Evolutionary conservation across 2,888 invertebrate genomes (phyloP).

Genomic region (Cybosia mesomella): DNA sequence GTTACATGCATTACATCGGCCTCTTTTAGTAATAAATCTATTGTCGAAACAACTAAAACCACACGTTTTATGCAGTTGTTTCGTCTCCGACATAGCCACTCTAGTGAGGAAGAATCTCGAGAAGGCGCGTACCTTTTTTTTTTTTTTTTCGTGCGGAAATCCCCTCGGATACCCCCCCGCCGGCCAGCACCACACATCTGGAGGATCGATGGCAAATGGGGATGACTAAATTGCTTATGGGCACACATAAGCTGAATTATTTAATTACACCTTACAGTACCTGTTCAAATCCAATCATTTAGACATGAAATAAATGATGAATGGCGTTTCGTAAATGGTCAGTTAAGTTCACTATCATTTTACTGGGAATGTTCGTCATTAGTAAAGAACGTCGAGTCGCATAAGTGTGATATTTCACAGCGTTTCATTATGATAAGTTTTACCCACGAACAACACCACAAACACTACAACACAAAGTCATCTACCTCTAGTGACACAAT

Average conservation of each 20-base stretch:
- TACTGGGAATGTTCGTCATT: constrained; percentile 14
- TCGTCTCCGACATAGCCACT: background rate
- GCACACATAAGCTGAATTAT: background rate
- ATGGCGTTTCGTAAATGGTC: background rate
- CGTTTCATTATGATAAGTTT: constrained; percentile 17
- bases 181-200: too few species aligned
- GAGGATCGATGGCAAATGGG: too few species aligned
- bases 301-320: background rate
- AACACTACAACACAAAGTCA: too few species aligned
- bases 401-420: constrained; percentile 23
- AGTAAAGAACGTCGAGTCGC: constrained; percentile 13
- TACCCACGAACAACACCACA: too few species aligned
- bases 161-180: too few species aligned
- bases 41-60: background rate
- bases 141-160: too few species aligned
- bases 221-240: background rate
- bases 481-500: constrained; percentile 7
- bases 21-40: background rate
- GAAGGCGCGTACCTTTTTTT: background rate
- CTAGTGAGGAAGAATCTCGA: background rate
- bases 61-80: background rate
- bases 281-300: background rate
- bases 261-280: background rate
- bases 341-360: constrained; percentile 16
- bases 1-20: background rate